Conservation (phyloP, 2,797 vertebrate species). For the Sternarchorhynchus goeldii region DNA sequence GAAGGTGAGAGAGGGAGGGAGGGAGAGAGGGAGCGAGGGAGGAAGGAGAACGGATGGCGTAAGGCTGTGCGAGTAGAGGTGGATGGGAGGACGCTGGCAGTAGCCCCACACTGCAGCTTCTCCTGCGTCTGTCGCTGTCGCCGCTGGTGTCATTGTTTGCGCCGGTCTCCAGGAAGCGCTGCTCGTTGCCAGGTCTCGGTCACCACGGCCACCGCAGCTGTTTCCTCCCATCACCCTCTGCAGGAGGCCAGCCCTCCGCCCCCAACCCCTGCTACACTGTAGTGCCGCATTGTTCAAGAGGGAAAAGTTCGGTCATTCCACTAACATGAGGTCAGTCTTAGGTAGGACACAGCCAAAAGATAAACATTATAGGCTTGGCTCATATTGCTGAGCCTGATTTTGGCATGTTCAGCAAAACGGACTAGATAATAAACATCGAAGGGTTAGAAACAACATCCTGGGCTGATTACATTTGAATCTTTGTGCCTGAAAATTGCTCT, state of each 20-base stretch:
- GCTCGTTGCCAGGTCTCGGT: slow-evolving; percentile 44
- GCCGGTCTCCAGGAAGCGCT: slow-evolving; percentile 53
- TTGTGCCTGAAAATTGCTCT: background rate
- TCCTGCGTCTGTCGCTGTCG: slow-evolving; percentile 6
- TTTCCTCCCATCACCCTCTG: slow-evolving; percentile 56
- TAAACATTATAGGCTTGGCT: slow-evolving; percentile 36
- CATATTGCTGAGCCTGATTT: background rate
- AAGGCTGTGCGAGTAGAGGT: background rate
- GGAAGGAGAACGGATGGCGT: background rate
- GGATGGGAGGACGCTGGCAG: background rate
- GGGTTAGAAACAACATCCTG: background rate
- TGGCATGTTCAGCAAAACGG: slow-evolving; percentile 15
- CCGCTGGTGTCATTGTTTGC: slow-evolving; percentile 45
- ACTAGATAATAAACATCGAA: background rate
- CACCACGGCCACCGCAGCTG: slow-evolving; percentile 54
- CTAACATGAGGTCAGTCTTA: slow-evolving; percentile 47
- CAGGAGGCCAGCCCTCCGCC: slow-evolving; percentile 49
- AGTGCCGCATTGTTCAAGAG: slow-evolving; percentile 49
- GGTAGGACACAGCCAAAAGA: slow-evolving; percentile 40
- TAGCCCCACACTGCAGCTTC: slow-evolving; percentile 1
- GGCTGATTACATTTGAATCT: background rate
- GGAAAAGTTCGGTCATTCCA: slow-evolving; percentile 50
- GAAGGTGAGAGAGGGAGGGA: background rate
- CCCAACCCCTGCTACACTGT: slow-evolving; percentile 43
- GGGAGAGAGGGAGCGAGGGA: background rate